Percentiles rank a stretch among this genome's conserved stretches.
phyloP scores from a whole-genome alignment of 2,888 invertebrate species.

The Amblyjoppa fuscipennis region DNA sequence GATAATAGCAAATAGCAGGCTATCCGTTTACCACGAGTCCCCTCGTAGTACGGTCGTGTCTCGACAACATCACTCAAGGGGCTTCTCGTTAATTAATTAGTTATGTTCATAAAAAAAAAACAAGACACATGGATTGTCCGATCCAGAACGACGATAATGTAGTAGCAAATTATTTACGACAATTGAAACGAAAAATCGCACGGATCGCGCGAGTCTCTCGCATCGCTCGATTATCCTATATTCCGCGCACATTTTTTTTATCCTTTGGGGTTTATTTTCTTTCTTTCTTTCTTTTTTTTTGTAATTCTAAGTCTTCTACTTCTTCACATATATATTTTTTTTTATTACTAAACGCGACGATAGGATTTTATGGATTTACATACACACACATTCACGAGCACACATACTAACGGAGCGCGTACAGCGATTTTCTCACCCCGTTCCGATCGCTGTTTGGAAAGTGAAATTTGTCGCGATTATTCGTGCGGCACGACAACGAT shows the following conservation, averaged over 20 bases:
- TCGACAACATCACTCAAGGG: conserved; percentile 3
- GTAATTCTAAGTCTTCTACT: conserved; percentile 38
- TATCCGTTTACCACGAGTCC: conserved; percentile 39
- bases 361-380: conserved; percentile 47
- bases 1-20: conserved; percentile 44
- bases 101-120: conserved; percentile 18
- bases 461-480: conserved; percentile 18
- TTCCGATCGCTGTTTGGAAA: conserved; percentile 2
- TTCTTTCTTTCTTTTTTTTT: conserved; percentile 35
- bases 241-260: conserved; percentile 51
- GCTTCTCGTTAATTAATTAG: conserved; percentile 35
- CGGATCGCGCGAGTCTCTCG: conserved; percentile 21
- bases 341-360: conserved; percentile 51
- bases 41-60: neutral
- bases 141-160: conserved; percentile 51
- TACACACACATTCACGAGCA: conserved; percentile 7
- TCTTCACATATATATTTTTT: conserved; percentile 36
- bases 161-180: conserved; percentile 46
- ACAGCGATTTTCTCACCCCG: conserved; percentile 28
- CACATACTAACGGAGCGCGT: neutral
- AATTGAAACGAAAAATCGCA: conserved; percentile 27
- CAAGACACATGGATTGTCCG: conserved; percentile 49
- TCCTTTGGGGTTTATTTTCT: conserved; percentile 23
- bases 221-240: conserved; percentile 57
- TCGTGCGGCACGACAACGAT: conserved; percentile 17